These are phyloP conservation scores for Sarcophaga bullata DNA, from an alignment of 1,140 invertebrate genomes.

Conservation along the genomic window DNA sequence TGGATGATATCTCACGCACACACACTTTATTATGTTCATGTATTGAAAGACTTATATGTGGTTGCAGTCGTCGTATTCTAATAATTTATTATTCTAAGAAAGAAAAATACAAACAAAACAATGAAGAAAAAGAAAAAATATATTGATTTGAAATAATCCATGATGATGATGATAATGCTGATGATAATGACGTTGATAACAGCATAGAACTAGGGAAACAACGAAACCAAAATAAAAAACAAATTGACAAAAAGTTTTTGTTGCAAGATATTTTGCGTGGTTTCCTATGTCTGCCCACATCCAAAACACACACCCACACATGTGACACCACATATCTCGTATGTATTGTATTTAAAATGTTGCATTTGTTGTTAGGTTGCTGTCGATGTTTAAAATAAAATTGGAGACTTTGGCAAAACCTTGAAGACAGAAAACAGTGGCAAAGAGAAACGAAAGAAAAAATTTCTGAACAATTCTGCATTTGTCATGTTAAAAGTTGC, in stretches of 20 bases:
- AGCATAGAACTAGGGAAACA: too few species aligned
- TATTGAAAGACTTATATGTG: too few species aligned
- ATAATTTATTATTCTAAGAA: not conserved
- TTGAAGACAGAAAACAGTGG: not conserved
- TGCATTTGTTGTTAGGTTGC: not conserved
- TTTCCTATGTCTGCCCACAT: not conserved
- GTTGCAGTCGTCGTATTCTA: too few species aligned
- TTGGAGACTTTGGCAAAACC: not conserved
- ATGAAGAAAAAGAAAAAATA: not conserved
- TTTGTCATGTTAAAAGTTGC: constrained; percentile 34
- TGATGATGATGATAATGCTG: not conserved
- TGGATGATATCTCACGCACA: too few species aligned
- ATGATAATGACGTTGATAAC: not conserved
- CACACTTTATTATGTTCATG: too few species aligned
- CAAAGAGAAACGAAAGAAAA: not conserved
- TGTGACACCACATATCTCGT: too few species aligned
- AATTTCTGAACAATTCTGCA: constrained; percentile 23
- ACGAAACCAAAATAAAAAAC: not conserved
- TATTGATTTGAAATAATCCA: not conserved
- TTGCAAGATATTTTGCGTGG: not conserved
- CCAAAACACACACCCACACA: too few species aligned
- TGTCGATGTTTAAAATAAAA: not conserved
- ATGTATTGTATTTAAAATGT: not conserved
- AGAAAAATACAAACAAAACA: not conserved
- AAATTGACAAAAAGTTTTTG: not conserved